phyloP scores from a whole-genome alignment of 2,113 vertebrate genomes.

The Motacilla tschutschensis region DNA sequence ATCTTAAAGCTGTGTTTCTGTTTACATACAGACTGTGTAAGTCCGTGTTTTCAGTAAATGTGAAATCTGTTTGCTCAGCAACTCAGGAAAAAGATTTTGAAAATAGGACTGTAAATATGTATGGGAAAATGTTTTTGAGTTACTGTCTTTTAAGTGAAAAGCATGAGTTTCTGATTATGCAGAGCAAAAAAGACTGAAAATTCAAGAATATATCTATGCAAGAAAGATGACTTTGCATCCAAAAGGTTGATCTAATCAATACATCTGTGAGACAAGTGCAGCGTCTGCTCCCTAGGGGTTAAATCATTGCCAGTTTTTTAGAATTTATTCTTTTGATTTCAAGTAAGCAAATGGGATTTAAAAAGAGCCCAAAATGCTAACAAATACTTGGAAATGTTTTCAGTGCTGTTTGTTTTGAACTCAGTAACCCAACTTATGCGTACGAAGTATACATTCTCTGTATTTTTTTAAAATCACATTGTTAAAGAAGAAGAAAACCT shows the following conservation, averaged over 20 bases:
- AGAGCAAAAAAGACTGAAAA: conserved; percentile 12
- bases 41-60: not conserved
- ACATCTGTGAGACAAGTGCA: not conserved
- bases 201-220: not conserved
- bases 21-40: not conserved
- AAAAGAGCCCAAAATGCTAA: not conserved
- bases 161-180: not conserved
- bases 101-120: not conserved
- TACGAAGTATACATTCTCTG: not conserved
- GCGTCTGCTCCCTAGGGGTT: not conserved
- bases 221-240: not conserved
- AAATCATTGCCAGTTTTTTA: not conserved
- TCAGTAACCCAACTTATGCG: not conserved
- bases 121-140: not conserved
- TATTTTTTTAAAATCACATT: not conserved
- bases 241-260: not conserved
- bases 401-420: not conserved
- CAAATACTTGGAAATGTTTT: not conserved
- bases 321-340: not conserved
- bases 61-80: conserved; percentile 32
- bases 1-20: not conserved
- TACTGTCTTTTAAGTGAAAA: conserved; percentile 22
- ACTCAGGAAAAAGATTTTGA: not conserved
- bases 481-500: not conserved
- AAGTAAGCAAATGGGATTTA: not conserved